Evolutionary conservation across 2,797 vertebrate genomes (phyloP).

Genomic region (Danio tinwini): DNA sequence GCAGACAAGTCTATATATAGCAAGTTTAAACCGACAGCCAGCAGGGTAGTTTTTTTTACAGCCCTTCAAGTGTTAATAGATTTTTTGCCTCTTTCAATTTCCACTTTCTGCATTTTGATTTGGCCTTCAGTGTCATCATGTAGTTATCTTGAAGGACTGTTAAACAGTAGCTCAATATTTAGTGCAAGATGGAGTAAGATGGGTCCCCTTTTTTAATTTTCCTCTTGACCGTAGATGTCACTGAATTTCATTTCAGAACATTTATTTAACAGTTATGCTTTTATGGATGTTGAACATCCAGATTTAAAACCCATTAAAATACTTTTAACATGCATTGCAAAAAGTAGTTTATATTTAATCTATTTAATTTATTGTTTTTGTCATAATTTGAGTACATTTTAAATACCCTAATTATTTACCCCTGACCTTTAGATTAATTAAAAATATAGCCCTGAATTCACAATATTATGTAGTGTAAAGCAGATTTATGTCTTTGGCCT

Average conservation of each 20-base stretch:
- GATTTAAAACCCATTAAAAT: background rate
- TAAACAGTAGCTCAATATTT: background rate
- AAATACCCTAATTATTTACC: background rate
- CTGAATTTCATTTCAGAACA: constrained; percentile 1
- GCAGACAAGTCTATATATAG: background rate
- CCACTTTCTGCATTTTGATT: background rate
- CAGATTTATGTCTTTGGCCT: too few species aligned
- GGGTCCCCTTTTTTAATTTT: background rate
- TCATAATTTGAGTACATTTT: background rate
- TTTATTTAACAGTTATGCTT: background rate
- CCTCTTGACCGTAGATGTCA: background rate
- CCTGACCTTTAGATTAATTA: background rate
- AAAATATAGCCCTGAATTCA: background rate
- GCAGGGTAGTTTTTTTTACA: background rate
- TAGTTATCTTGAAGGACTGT: background rate
- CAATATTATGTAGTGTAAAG: background rate
- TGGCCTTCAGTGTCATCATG: background rate
- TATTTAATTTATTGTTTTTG: background rate
- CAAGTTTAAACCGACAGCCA: background rate
- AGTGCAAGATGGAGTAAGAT: background rate
- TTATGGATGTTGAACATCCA: background rate
- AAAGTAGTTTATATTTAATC: background rate
- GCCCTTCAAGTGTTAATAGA: background rate
- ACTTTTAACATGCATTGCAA: background rate
- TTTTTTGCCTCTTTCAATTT: background rate